Conservation (phyloP, 1,140 invertebrate species). For the Gryllus bimaculatus region DNA sequence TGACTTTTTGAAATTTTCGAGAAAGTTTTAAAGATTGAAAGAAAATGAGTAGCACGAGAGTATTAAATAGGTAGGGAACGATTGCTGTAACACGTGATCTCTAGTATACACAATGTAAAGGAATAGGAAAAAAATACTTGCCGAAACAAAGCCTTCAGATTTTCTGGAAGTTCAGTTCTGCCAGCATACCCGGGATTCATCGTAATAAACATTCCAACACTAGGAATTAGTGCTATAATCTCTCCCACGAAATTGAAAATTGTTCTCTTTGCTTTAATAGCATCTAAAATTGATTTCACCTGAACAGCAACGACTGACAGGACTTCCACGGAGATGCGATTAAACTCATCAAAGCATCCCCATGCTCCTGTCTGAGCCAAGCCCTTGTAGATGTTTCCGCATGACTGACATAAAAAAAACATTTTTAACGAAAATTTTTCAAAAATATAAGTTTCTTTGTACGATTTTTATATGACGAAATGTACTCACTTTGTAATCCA, state of each 20-base stretch:
- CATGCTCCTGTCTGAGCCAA: conserved; percentile 87
- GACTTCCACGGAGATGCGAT: conserved; percentile 86
- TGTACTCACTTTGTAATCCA: conserved; percentile 72
- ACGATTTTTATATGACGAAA: too few species aligned
- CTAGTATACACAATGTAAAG: too few species aligned
- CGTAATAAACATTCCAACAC: conserved; percentile 86
- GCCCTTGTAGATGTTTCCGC: conserved; percentile 84
- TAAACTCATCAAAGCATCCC: conserved; percentile 95
- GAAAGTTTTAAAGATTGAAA: too few species aligned
- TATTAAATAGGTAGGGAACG: too few species aligned
- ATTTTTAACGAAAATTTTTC: background rate
- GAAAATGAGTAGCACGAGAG: background rate
- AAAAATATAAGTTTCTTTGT: too few species aligned
- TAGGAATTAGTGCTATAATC: conserved; percentile 59
- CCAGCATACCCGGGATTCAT: conserved; percentile 92
- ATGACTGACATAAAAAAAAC: conserved; percentile 44
- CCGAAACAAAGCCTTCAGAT: conserved; percentile 61
- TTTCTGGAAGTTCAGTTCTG: conserved; percentile 75
- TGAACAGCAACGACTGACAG: conserved; percentile 86
- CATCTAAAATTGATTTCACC: conserved; percentile 71
- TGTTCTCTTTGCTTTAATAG: conserved; percentile 68
- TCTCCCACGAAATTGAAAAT: conserved; percentile 80
- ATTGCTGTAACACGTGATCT: too few species aligned
- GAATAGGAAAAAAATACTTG: conserved; percentile 26
- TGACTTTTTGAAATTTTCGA: too few species aligned